A percentile compares a stretch with the other conserved stretches of the same genome.
These are phyloP conservation scores for Drosophila cyrtoloma DNA, from an alignment of 2,888 invertebrate species.

Conservation along the genomic window DNA sequence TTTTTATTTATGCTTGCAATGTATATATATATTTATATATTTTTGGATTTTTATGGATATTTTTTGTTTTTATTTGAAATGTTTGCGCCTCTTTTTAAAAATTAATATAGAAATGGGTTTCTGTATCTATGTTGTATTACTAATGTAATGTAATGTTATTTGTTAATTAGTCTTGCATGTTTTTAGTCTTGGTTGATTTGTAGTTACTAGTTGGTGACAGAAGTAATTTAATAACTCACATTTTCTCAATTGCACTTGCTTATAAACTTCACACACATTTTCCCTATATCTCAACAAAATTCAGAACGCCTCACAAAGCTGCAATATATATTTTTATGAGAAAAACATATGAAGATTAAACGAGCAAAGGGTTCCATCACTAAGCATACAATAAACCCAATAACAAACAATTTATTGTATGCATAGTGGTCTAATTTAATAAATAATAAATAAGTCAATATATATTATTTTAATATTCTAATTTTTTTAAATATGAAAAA, in stretches of 20 bases:
- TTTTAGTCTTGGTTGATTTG: background rate
- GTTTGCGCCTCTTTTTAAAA: background rate
- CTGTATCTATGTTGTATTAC: background rate
- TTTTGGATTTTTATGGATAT: conserved; percentile 3
- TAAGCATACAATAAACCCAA: background rate
- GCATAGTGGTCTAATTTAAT: background rate
- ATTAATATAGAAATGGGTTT: background rate
- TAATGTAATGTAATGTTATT: background rate
- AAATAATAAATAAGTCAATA: background rate
- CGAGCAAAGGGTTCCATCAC: background rate
- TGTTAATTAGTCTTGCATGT: conserved; percentile 3
- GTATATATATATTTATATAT: background rate
- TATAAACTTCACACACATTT: background rate
- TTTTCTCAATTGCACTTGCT: background rate
- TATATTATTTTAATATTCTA: background rate
- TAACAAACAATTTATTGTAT: background rate
- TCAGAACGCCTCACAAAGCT: background rate
- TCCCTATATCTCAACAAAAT: background rate
- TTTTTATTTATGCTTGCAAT: conserved; percentile 15
- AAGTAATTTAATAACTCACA: background rate
- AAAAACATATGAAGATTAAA: background rate
- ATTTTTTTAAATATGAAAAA: background rate
- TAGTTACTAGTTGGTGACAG: conserved; percentile 12
- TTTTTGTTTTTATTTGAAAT: background rate
- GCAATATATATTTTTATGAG: background rate